A percentile compares a stretch with the other conserved stretches of the same genome.
Evolutionary conservation across 2,797 vertebrate species (phyloP).

Genomic region (Danio albolineatus): DNA sequence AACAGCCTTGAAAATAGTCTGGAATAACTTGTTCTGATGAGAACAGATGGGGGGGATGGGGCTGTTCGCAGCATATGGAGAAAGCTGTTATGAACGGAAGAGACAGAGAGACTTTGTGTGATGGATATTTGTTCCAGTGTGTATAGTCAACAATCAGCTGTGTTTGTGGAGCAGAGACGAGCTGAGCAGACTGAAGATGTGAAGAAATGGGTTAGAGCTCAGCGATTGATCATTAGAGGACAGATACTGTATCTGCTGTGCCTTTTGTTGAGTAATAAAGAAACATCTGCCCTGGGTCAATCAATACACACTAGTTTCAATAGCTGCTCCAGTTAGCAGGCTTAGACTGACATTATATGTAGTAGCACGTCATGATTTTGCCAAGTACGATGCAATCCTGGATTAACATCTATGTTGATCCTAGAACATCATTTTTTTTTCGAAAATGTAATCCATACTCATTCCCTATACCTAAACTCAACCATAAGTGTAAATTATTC

Average conservation of each 20-base stretch:
- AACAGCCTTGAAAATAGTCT: conserved; percentile 34
- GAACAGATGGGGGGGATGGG: background rate
- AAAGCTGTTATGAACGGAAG: conserved; percentile 6
- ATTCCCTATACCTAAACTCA: no score
- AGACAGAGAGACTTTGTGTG: conserved; percentile 34
- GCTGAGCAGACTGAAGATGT: conserved; percentile 4
- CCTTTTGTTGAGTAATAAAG: conserved; percentile 43
- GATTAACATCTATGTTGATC: no score
- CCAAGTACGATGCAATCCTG: no score
- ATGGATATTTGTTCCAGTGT: conserved; percentile 14
- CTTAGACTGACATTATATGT: background rate
- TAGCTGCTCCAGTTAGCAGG: background rate
- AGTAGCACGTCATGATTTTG: no score
- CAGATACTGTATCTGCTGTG: conserved; percentile 46
- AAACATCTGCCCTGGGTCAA: conserved; percentile 37
- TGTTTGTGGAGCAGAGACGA: conserved; percentile 11
- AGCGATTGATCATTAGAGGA: conserved; percentile 38
- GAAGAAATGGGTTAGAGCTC: conserved; percentile 20
- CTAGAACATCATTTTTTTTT: no score
- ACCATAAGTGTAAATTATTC: no score
- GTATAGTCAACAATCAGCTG: conserved; percentile 18
- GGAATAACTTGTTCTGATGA: conserved; percentile 27
- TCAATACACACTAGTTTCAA: conserved; percentile 41
- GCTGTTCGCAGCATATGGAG: conserved; percentile 26
- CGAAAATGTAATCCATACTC: no score